Evolutionary conservation across 2,797 vertebrate species (phyloP).

Genomic region (Sebastes matsubarae): DNA sequence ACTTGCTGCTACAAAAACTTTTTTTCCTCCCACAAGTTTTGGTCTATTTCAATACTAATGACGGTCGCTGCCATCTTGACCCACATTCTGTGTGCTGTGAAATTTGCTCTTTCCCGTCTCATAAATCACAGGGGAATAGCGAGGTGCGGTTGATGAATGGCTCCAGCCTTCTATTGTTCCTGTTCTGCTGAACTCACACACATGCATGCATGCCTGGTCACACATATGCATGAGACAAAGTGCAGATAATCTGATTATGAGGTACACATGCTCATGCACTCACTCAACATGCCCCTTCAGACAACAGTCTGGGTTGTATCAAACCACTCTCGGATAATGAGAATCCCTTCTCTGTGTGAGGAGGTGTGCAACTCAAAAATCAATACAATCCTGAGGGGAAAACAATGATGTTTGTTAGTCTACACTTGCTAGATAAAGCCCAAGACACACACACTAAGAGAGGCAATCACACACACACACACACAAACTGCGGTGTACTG

Average conservation of each 20-base stretch:
- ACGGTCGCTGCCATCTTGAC: neutral
- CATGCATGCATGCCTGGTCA: neutral
- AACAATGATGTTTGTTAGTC: conserved; percentile 16
- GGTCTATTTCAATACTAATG: neutral
- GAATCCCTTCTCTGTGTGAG: neutral
- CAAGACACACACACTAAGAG: neutral
- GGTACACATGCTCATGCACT: neutral
- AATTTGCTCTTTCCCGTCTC: conserved; percentile 34
- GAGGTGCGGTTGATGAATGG: conserved; percentile 43
- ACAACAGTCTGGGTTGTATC: neutral
- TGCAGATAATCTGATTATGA: neutral
- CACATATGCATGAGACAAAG: neutral
- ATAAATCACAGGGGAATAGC: conserved; percentile 36
- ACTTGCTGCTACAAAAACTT: neutral
- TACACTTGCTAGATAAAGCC: conserved; percentile 4
- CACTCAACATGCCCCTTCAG: neutral
- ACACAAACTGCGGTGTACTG: neutral
- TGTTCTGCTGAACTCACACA: conserved; percentile 9
- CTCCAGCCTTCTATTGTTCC: conserved; percentile 9
- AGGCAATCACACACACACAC: neutral
- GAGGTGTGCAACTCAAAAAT: conserved; percentile 12
- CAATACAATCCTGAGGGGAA: conserved; percentile 20
- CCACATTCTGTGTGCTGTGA: conserved; percentile 12
- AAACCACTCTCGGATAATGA: neutral
- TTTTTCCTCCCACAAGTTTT: neutral